Evolutionary conservation across 2,888 invertebrate genomes (phyloP).

Genomic region (Eupithecia exiguata): DNA sequence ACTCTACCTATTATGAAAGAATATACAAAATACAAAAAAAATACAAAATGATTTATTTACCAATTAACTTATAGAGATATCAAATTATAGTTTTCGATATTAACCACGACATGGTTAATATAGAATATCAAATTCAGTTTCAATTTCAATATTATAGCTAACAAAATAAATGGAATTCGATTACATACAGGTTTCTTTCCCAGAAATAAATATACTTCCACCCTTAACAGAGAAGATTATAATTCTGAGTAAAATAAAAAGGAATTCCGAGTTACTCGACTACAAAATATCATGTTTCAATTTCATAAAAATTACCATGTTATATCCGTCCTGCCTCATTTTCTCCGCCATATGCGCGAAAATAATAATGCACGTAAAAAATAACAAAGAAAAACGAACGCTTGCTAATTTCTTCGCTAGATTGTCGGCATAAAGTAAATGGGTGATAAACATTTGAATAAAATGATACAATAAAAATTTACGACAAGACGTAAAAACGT

Average conservation of each 20-base stretch:
- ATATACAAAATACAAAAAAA: too few relatives aligned
- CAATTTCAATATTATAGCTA: background rate
- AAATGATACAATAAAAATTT: slow-evolving; percentile 54
- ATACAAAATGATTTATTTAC: too few relatives aligned
- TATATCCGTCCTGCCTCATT: slow-evolving; percentile 15
- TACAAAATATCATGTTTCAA: slow-evolving; percentile 27
- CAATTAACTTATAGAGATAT: too few relatives aligned
- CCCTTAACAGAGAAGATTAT: background rate
- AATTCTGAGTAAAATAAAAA: background rate
- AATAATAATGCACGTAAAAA: background rate
- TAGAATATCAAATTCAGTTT: background rate
- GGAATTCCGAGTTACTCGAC: background rate
- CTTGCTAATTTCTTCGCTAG: slow-evolving; percentile 39
- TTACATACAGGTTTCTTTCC: background rate
- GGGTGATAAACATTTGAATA: slow-evolving; percentile 47
- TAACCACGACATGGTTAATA: too few relatives aligned
- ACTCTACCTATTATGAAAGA: too few relatives aligned
- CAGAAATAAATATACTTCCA: background rate
- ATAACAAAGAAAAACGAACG: slow-evolving; percentile 31
- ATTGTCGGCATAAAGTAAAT: slow-evolving; percentile 38
- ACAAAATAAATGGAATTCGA: background rate
- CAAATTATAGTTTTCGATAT: too few relatives aligned
- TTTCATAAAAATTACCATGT: slow-evolving; percentile 26
- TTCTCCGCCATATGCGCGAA: background rate
- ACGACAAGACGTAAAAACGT: slow-evolving; percentile 51